phyloP scores from a whole-genome alignment of 2,113 vertebrate genomes.

The Ochotona princeps region DNA sequence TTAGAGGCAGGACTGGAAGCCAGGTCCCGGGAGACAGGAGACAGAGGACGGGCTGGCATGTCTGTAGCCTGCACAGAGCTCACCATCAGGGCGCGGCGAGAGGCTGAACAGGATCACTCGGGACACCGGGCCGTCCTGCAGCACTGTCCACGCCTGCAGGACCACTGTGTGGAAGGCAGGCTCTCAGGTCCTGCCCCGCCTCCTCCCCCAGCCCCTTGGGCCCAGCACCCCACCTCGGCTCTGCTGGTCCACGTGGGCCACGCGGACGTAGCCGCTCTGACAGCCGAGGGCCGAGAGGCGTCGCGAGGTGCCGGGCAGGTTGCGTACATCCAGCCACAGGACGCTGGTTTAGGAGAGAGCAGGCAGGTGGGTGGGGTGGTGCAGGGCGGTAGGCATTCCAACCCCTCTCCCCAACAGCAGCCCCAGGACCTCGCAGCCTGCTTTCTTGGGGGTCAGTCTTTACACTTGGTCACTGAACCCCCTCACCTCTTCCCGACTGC shows the following conservation, averaged over 20 bases:
- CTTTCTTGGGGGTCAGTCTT: not conserved
- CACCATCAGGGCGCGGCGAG: not conserved
- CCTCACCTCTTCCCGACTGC: rapidly evolving
- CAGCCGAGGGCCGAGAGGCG: constrained; percentile 92
- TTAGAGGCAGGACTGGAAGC: not conserved
- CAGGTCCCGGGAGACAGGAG: not conserved
- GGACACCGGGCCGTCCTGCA: constrained; percentile 94
- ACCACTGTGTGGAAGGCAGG: constrained; percentile 80
- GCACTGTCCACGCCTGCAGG: constrained; percentile 91
- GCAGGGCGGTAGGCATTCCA: rapidly evolving
- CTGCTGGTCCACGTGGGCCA: constrained; percentile 90
- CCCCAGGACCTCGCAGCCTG: not conserved
- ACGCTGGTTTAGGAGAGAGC: constrained; percentile 82
- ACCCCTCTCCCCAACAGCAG: not conserved
- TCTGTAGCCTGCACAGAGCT: not conserved
- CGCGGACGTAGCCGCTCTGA: constrained; percentile 91
- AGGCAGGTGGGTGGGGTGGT: not conserved
- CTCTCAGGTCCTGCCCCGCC: not conserved
- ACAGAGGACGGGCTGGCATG: no score
- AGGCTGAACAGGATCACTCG: constrained; percentile 90
- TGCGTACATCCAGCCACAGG: constrained; percentile 90
- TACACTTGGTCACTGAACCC: not conserved
- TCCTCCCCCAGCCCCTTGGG: no score
- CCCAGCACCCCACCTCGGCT: constrained; percentile 83
- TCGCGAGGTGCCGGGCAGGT: constrained; percentile 79